These are phyloP conservation scores for Poeciliopsis turrubarensis DNA, from an alignment of 2,113 vertebrate species.

Conservation along the genomic window DNA sequence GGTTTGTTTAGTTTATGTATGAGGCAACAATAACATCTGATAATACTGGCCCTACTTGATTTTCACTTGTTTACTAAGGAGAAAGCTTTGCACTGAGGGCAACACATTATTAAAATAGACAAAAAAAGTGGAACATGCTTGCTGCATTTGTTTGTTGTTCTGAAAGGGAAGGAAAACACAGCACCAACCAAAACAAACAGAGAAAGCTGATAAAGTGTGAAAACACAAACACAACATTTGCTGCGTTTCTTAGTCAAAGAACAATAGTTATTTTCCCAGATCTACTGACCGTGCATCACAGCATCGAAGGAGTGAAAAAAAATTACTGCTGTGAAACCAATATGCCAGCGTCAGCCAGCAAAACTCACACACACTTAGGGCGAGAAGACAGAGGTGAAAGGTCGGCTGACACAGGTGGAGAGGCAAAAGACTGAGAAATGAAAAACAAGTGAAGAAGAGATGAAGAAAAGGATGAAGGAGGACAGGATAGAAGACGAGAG, in stretches of 20 bases:
- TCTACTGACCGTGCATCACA: neutral
- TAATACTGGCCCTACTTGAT: neutral
- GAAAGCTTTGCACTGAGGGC: neutral
- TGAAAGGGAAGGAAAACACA: neutral
- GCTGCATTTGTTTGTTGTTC: neutral
- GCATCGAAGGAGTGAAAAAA: neutral
- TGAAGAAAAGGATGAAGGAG: neutral
- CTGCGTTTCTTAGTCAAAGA: neutral
- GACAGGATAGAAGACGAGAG: neutral
- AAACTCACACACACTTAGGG: neutral
- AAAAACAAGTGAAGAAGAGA: neutral
- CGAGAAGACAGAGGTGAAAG: neutral
- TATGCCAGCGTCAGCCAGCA: neutral
- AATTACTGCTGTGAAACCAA: neutral
- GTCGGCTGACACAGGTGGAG: neutral
- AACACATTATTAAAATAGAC: neutral
- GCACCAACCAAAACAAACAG: constrained; percentile 1
- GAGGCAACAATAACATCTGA: neutral
- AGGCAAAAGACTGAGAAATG: neutral
- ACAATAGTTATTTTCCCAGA: constrained; percentile 1
- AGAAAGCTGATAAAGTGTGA: neutral
- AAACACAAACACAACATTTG: constrained; percentile 1
- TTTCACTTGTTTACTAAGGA: neutral
- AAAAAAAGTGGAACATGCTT: neutral
- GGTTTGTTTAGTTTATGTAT: neutral